Percentiles rank a stretch among this genome's conserved stretches.
Conservation (phyloP, 2,113 vertebrate genomes). For the Xenopus tropicalis region DNA sequence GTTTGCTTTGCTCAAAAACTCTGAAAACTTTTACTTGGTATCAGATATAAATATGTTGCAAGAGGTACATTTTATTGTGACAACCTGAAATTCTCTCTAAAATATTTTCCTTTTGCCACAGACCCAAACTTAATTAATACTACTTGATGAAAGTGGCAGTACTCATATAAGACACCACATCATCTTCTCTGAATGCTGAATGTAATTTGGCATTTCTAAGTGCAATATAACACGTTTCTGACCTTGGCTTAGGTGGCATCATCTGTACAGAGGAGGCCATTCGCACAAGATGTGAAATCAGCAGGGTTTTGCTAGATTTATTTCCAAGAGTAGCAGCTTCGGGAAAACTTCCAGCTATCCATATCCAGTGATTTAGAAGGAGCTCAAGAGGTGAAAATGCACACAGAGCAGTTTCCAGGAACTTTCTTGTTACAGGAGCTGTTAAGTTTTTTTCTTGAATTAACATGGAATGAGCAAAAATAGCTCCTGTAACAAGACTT, state of each 20-base stretch:
- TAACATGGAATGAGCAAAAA: too few relatives aligned
- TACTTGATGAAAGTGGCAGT: constrained; percentile 4
- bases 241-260: constrained; percentile 29
- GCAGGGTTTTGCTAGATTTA: constrained; percentile 32
- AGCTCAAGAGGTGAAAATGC: constrained; percentile 28
- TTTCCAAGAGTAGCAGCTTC: constrained; percentile 20
- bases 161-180: background rate
- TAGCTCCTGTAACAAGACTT: too few relatives aligned
- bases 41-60: background rate
- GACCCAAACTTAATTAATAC: background rate
- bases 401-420: constrained; percentile 10
- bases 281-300: constrained; percentile 24
- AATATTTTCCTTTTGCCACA: background rate
- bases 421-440: background rate
- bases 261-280: constrained; percentile 26
- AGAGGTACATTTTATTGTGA: constrained; percentile 2
- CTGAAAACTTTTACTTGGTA: background rate
- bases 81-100: background rate
- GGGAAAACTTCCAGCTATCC: constrained; percentile 9
- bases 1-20: too few relatives aligned
- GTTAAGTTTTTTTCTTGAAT: too few relatives aligned
- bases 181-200: background rate
- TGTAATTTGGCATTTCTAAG: background rate
- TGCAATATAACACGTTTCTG: constrained; percentile 34
- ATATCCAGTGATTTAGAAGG: constrained; percentile 28